Conservation (phyloP, 2,113 vertebrate genomes). For the Vidua chalybeata region DNA sequence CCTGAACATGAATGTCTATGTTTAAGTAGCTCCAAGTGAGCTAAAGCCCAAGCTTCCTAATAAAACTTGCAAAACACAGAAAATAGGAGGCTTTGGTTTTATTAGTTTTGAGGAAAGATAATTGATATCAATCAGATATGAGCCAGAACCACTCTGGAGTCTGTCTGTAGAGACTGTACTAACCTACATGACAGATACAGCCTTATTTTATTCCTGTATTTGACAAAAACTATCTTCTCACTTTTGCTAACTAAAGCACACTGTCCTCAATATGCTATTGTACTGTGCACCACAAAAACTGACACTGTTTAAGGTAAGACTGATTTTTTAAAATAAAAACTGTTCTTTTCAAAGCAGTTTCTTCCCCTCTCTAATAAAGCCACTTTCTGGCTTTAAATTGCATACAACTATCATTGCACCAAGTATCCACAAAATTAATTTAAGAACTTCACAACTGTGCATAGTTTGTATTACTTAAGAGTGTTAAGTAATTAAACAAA, state of each 20-base stretch:
- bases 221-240: not conserved
- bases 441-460: not conserved
- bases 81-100: not conserved
- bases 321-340: not conserved
- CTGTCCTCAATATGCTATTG: not conserved
- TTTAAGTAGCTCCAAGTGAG: not conserved
- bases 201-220: not conserved
- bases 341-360: not conserved
- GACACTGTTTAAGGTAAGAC: not conserved
- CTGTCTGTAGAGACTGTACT: not conserved
- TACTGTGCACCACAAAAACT: not conserved
- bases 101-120: not conserved
- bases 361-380: not conserved
- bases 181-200: not conserved
- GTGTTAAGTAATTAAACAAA: not conserved
- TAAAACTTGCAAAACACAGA: not conserved
- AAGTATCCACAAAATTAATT: not conserved
- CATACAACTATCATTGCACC: not conserved
- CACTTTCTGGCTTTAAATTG: not conserved
- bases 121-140: not conserved
- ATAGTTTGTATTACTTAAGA: not conserved
- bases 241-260: not conserved
- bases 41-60: not conserved
- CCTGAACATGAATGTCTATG: not conserved
- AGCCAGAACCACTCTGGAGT: not conserved